Conservation (phyloP, 2,113 vertebrate genomes). For the Halichoeres trimaculatus region DNA sequence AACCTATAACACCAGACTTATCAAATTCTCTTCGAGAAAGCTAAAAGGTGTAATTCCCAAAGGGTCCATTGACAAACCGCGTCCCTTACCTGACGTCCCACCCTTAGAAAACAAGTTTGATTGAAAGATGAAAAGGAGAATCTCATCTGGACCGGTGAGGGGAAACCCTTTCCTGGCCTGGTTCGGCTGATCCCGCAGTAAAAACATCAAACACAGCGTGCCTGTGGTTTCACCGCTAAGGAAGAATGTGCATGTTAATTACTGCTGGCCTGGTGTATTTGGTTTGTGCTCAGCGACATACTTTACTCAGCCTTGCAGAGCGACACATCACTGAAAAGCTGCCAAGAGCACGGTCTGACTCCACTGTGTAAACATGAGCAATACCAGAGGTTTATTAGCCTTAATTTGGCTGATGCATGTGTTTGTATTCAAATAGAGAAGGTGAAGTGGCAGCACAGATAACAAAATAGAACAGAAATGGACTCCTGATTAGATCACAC, state of each 20-base stretch:
- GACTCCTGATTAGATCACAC: slow-evolving; percentile 36
- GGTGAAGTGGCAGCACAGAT: slow-evolving; percentile 33
- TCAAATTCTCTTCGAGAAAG: no score
- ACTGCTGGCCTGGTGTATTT: slow-evolving; percentile 38
- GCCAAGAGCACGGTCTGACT: slow-evolving; percentile 45
- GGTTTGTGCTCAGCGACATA: slow-evolving; percentile 26
- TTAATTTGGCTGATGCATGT: slow-evolving; percentile 43
- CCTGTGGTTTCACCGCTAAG: slow-evolving; percentile 34
- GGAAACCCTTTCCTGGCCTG: background rate
- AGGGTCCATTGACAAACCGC: background rate
- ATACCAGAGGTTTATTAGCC: slow-evolving; percentile 56
- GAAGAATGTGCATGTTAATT: slow-evolving; percentile 55
- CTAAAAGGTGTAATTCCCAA: background rate
- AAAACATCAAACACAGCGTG: slow-evolving; percentile 38
- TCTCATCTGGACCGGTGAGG: background rate
- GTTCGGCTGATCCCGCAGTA: slow-evolving; percentile 28
- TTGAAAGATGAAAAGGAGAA: slow-evolving; percentile 1
- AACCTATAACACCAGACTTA: no score
- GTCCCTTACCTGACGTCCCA: background rate
- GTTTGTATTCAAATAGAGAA: slow-evolving; percentile 41
- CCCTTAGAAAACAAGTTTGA: slow-evolving; percentile 1
- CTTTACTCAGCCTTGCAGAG: slow-evolving; percentile 37
- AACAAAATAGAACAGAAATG: slow-evolving; percentile 21
- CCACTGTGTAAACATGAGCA: slow-evolving; percentile 54
- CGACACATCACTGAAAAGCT: slow-evolving; percentile 47